Evolutionary conservation across 2,113 vertebrate species (phyloP).

Genomic region (Campylorhamphus procurvoides): DNA sequence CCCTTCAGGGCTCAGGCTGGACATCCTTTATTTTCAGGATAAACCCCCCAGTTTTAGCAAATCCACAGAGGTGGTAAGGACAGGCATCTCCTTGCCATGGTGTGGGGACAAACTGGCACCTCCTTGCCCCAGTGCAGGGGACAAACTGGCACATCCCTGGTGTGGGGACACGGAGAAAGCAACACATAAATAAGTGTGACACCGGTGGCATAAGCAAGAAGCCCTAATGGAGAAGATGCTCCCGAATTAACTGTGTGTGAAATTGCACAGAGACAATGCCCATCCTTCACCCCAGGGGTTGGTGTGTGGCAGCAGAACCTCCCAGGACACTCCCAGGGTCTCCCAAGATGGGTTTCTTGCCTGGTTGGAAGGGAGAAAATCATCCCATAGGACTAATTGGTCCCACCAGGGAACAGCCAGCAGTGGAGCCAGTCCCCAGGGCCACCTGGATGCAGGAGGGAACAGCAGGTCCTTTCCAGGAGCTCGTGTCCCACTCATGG

Average conservation of each 20-base stretch:
- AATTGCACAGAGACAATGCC: background rate
- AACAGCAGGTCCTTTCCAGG: background rate
- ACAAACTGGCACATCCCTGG: too few species aligned
- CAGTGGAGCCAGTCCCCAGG: background rate
- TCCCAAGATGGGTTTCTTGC: background rate
- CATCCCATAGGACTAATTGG: rapidly evolving
- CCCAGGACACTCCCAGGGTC: background rate
- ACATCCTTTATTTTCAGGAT: background rate
- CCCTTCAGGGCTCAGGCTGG: background rate
- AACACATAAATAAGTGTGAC: background rate
- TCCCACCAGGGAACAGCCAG: background rate
- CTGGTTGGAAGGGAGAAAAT: background rate
- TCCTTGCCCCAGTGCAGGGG: background rate
- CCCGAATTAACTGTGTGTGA: background rate
- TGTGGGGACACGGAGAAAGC: background rate
- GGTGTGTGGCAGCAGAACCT: background rate
- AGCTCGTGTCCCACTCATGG: background rate
- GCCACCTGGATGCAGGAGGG: background rate
- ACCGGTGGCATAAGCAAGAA: rapidly evolving
- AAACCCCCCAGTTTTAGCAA: background rate
- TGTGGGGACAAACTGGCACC: too few species aligned
- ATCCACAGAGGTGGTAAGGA: background rate
- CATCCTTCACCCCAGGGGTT: background rate
- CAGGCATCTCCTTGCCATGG: background rate
- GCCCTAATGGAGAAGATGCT: background rate